phyloP scores from a whole-genome alignment of 2,797 vertebrate species.

The Syngnathus acus region DNA sequence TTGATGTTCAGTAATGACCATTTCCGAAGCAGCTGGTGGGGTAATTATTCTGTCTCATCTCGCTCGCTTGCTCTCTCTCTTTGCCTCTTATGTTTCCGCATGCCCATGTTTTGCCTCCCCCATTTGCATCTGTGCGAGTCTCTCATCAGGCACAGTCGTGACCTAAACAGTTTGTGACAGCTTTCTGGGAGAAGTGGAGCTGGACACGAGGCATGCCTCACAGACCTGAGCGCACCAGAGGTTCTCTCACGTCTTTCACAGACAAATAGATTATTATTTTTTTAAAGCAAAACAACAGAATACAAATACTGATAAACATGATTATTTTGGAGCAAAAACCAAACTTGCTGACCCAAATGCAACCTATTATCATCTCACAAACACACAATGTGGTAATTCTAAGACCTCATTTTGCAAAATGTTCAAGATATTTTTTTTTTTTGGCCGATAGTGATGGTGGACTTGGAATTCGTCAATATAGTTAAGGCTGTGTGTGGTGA shows the following conservation, averaged over 20 bases:
- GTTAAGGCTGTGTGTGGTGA: conserved; percentile 5
- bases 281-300: no score
- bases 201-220: conserved; percentile 58
- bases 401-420: conserved; percentile 40
- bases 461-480: conserved; percentile 21
- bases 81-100: conserved; percentile 39
- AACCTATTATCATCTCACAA: conserved; percentile 26
- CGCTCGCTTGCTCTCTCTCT: conserved; percentile 52
- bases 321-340: conserved; percentile 28
- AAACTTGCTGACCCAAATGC: conserved; percentile 34
- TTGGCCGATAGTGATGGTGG: no score
- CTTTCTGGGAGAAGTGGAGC: conserved; percentile 63
- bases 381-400: conserved; percentile 19
- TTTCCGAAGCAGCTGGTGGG: conserved; percentile 76
- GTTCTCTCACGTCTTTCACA: conserved; percentile 57
- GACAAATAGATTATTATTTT: conserved; percentile 8
- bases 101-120: conserved; percentile 38
- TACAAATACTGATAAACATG: conserved; percentile 8
- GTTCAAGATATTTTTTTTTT: no score
- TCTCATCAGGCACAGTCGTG: conserved; percentile 56
- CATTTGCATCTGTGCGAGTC: conserved; percentile 50
- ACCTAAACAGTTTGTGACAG: conserved; percentile 69
- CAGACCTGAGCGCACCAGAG: conserved; percentile 61
- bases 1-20: conserved; percentile 63
- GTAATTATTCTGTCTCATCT: conserved; percentile 71